phyloP scores from a whole-genome alignment of 2,797 vertebrate genomes.

The Garrulus glandarius region DNA sequence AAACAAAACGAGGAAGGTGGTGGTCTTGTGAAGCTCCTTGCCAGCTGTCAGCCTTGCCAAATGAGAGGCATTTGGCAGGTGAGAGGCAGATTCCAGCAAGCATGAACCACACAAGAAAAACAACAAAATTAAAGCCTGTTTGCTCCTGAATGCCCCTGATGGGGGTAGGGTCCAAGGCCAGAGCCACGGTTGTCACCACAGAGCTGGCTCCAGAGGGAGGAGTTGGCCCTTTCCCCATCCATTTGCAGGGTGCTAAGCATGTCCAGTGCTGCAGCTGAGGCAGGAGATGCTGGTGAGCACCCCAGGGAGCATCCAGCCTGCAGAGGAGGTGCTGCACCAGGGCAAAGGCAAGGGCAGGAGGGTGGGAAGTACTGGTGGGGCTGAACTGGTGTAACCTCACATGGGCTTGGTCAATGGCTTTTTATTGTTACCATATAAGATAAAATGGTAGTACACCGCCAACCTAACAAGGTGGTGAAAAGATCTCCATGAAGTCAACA shows the following conservation, averaged over 20 bases:
- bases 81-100: background rate
- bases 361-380: background rate
- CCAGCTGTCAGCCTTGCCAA: background rate
- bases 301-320: background rate
- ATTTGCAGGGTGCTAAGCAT: fast-evolving
- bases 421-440: background rate
- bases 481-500: background rate
- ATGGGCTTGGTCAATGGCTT: background rate
- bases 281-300: background rate
- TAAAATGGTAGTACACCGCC: background rate
- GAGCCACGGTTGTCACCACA: fast-evolving
- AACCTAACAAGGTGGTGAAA: background rate
- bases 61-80: background rate
- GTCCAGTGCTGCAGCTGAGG: background rate
- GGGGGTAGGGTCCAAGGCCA: background rate
- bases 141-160: background rate
- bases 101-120: fast-evolving
- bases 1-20: background rate
- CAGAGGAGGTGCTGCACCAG: background rate
- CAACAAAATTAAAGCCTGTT: background rate
- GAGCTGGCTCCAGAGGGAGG: background rate
- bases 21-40: background rate
- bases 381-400: background rate
- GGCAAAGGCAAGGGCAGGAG: background rate
- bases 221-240: background rate